phyloP scores from a whole-genome alignment of 1,140 invertebrate species.

The Fopius arisanus region DNA sequence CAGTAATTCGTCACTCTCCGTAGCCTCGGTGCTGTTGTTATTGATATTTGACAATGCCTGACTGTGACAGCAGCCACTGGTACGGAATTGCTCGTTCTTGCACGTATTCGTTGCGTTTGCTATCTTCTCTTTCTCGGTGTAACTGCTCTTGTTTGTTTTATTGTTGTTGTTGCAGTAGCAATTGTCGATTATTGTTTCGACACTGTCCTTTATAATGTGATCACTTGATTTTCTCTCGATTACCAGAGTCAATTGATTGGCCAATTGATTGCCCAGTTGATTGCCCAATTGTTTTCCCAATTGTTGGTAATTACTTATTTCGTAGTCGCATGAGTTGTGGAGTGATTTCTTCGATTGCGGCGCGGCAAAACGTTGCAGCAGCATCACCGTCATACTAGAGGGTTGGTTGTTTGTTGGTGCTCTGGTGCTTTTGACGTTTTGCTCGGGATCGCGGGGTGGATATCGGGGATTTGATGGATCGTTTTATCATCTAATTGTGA shows the following conservation, averaged over 20 bases:
- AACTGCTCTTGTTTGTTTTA: slow-evolving; percentile 28
- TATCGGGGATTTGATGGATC: not conserved
- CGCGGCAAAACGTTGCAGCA: slow-evolving; percentile 65
- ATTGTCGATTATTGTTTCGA: not conserved
- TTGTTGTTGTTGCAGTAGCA: slow-evolving; percentile 31
- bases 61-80: slow-evolving; percentile 11
- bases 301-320: not conserved
- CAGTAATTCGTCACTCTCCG: slow-evolving; percentile 33
- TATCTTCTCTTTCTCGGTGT: slow-evolving; percentile 9
- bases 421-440: slow-evolving; percentile 30
- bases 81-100: slow-evolving; percentile 24
- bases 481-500: not conserved
- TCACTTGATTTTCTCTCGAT: not conserved
- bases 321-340: slow-evolving; percentile 41
- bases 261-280: too few species aligned
- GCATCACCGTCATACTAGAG: slow-evolving; percentile 67
- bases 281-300: too few species aligned
- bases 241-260: not conserved
- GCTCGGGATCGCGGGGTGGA: slow-evolving; percentile 31
- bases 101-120: slow-evolving; percentile 33
- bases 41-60: slow-evolving; percentile 23
- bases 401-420: slow-evolving; percentile 42
- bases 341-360: slow-evolving; percentile 61
- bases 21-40: slow-evolving; percentile 41
- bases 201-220: not conserved